A percentile compares a stretch with the other conserved stretches of the same genome.
Evolutionary conservation across 2,797 vertebrate species (phyloP).

Genomic region (Gobio occitaniae): DNA sequence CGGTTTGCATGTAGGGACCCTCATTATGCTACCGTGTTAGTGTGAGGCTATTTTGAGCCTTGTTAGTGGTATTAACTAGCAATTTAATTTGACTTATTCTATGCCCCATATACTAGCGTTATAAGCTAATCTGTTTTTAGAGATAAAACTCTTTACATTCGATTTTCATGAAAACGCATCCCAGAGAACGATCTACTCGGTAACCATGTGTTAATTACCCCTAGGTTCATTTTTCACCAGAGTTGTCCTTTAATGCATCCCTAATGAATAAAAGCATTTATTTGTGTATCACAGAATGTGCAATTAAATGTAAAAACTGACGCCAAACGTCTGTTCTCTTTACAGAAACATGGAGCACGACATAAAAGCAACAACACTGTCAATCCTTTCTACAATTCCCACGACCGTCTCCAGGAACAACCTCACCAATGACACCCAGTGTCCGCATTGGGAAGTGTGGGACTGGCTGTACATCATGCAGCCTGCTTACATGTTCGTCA

Average conservation of each 20-base stretch:
- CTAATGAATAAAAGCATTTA: neutral
- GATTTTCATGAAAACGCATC: too few relatives aligned
- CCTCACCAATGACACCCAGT: constrained; percentile 69
- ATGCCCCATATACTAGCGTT: too few relatives aligned
- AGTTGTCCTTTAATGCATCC: neutral
- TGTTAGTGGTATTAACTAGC: too few relatives aligned
- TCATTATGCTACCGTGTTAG: too few relatives aligned
- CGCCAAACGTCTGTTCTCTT: constrained; percentile 56
- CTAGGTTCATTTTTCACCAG: too few relatives aligned
- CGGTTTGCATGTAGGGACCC: too few relatives aligned
- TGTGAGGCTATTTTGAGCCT: too few relatives aligned
- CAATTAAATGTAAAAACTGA: neutral
- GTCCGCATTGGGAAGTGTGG: constrained; percentile 74
- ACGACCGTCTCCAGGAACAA: constrained; percentile 43
- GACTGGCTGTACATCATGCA: constrained; percentile 70
- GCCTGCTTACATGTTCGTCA: constrained; percentile 74
- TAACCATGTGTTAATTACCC: too few relatives aligned
- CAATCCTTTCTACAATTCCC: constrained; percentile 20
- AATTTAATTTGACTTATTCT: too few relatives aligned
- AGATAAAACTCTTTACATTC: too few relatives aligned
- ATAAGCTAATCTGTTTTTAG: too few relatives aligned
- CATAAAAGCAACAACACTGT: constrained; percentile 54
- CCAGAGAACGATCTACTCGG: too few relatives aligned
- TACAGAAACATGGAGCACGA: constrained; percentile 57
- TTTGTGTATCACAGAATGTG: neutral